Conservation (phyloP, 2,113 vertebrate genomes). For the Emydocephalus ijimae region DNA sequence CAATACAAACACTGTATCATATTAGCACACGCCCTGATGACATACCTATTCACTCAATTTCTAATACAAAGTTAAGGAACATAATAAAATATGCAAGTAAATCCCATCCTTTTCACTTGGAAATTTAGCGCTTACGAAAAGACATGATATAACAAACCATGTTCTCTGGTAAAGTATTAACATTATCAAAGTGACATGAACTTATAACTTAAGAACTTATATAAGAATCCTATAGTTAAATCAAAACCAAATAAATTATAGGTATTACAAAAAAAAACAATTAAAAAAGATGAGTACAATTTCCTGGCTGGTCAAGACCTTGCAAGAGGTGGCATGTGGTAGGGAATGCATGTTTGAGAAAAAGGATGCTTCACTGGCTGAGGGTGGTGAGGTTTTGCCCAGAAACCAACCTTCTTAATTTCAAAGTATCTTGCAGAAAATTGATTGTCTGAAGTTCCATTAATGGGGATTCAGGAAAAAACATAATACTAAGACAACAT, state of each 20-base stretch:
- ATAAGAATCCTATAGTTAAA: not conserved
- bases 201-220: constrained; percentile 31
- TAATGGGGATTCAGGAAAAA: not conserved
- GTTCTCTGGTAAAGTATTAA: constrained; percentile 19
- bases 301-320: not conserved
- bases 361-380: not conserved
- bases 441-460: not conserved
- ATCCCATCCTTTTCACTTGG: constrained; percentile 50
- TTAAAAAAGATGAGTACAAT: not conserved
- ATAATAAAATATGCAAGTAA: constrained; percentile 56
- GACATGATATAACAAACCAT: constrained; percentile 17
- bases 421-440: not conserved
- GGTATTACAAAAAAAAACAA: not conserved
- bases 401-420: not conserved
- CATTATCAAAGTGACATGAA: constrained; percentile 43
- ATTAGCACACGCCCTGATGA: constrained; percentile 18
- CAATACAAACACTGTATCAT: constrained; percentile 4
- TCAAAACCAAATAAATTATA: constrained; percentile 9
- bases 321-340: not conserved
- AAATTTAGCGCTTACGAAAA: constrained; percentile 38
- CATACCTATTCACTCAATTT: constrained; percentile 27
- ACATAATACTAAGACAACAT: not conserved
- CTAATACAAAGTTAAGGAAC: constrained; percentile 30
- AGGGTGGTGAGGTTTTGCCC: not conserved
- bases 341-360: not conserved